These are phyloP conservation scores for Acanthochromis polyacanthus DNA, from an alignment of 2,113 vertebrate genomes.

Conservation along the genomic window DNA sequence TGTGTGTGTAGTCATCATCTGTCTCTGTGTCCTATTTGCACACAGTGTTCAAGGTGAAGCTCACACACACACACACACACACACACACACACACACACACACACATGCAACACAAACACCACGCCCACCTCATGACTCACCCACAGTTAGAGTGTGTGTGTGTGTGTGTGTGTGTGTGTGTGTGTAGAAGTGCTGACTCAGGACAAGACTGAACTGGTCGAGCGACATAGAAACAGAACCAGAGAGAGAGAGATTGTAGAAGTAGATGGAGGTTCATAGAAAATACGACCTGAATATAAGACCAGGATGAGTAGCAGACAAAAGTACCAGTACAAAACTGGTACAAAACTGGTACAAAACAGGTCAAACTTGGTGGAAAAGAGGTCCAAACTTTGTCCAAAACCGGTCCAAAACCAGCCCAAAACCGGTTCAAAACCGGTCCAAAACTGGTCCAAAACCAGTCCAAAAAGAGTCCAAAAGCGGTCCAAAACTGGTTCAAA, in stretches of 20 bases:
- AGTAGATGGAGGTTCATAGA: neutral
- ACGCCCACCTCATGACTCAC: constrained; percentile 10
- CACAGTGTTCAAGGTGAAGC: constrained; percentile 12
- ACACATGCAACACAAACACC: constrained; percentile 3
- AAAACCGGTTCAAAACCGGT: no score
- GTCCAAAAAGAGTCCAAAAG: no score
- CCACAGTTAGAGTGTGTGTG: constrained; percentile 8
- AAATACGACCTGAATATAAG: neutral
- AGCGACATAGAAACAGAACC: neutral
- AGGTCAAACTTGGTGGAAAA: no score
- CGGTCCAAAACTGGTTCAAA: no score
- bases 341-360: no score
- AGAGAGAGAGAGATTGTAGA: neutral
- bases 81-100: neutral
- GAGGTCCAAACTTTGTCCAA: no score
- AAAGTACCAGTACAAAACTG: no score
- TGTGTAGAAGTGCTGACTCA: constrained; percentile 31
- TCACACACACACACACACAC: neutral
- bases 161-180: constrained; percentile 30
- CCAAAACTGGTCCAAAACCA: no score
- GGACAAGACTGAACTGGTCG: neutral
- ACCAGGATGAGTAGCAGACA: neutral
- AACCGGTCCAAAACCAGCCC: no score
- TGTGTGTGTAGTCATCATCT: constrained; percentile 31
- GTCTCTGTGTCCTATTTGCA: constrained; percentile 52